Evolutionary conservation across 1,140 invertebrate genomes (phyloP), one percentile per base, ranked within the genome.

Genomic region (Leptopilina clavipes): DNA sequence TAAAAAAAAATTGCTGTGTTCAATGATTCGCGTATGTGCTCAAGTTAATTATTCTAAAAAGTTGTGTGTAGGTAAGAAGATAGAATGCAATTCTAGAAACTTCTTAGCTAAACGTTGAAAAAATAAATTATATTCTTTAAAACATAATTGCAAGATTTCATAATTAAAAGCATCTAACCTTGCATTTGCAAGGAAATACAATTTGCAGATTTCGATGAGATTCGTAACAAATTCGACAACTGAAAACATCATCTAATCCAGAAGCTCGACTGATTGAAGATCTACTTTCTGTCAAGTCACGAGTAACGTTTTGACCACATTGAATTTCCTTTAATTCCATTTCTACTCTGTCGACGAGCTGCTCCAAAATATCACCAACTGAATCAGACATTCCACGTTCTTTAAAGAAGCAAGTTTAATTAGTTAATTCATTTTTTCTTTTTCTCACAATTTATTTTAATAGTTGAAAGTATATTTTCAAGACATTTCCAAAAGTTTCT

Each of bases 171-270:
- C 19, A n/a, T 22, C 73, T 65, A 74, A 89, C 87, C 82, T 89
- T 89, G 75, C 87, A 89, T 45, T 77, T 81, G 75, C 87, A 89
- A 3, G 86, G 87, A 78, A 84, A 82, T 43, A 85, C 82, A 65
- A 88, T 77, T 0, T 82, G 77, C 19, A 81, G 59, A 52, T 76
- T 75, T 52, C 75, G 78, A 72, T 72, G 76, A 19, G 80, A 75
- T 52, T 89, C 87, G 25, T 86, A 88, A 72, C 88, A 89, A 76
- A 89, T 89, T 17, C 88, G 83, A 75, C 88, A 89, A 10, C 82
- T 40, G 73, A 40, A 40, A 40, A 77, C 56, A 25, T 84, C 79
- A 73, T 85, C 82, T 17, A 80, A 40, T n/a, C 52, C 70, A 12
- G 79, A 81, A 11, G 78, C 76, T 18, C 83, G 78, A 14, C 52